A percentile compares a stretch with the other conserved stretches of the same genome.
These are phyloP conservation scores for Myotis myotis DNA, from an alignment of 2,797 vertebrate genomes.

Conservation along the genomic window DNA sequence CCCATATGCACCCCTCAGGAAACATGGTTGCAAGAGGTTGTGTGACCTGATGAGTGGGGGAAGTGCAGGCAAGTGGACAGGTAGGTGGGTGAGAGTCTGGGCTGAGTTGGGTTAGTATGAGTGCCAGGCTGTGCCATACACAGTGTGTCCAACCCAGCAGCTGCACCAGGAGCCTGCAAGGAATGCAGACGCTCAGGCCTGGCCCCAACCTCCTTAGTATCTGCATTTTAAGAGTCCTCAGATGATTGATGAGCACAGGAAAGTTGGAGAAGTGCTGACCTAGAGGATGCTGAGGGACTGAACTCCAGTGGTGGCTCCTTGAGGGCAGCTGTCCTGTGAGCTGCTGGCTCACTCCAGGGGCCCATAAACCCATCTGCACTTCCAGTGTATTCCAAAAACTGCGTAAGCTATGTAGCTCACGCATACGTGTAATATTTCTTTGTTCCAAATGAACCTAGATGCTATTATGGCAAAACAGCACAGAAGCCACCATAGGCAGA, in stretches of 20 bases:
- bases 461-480: not conserved
- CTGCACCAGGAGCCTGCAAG: not conserved
- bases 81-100: not conserved
- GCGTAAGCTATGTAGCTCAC: not conserved
- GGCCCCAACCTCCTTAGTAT: not conserved
- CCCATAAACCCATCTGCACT: not conserved
- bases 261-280: not conserved
- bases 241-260: not conserved
- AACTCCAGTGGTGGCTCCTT: not conserved
- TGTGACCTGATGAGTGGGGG: not conserved
- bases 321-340: not conserved
- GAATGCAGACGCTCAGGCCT: not conserved
- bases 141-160: not conserved
- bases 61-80: not conserved
- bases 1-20: not conserved
- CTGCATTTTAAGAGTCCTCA: not conserved
- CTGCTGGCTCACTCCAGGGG: not conserved
- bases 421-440: slow-evolving; percentile 16
- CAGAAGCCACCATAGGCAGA: not conserved
- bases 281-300: not conserved
- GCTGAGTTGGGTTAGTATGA: accelerated
- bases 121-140: not conserved
- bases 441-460: slow-evolving; percentile 21
- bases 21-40: not conserved
- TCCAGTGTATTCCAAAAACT: not conserved